These are phyloP conservation scores for Argya squamiceps DNA, from an alignment of 2,797 vertebrate species.

Conservation along the genomic window DNA sequence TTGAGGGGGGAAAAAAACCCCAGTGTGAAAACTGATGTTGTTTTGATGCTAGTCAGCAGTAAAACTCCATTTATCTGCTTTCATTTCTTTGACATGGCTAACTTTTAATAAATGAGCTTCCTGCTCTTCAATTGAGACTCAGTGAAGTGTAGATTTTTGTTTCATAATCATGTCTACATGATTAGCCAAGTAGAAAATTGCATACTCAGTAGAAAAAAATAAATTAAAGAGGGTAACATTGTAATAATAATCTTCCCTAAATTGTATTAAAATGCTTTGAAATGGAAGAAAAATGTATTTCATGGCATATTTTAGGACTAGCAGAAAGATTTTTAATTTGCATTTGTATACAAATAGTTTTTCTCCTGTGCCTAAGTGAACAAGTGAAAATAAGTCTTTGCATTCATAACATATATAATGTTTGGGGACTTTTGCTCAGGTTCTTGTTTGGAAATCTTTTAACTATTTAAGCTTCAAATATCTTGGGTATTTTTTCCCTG, in stretches of 20 bases:
- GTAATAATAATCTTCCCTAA: background rate
- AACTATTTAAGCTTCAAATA: background rate
- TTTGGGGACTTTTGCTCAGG: background rate
- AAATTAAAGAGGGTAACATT: background rate
- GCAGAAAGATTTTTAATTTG: background rate
- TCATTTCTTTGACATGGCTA: background rate
- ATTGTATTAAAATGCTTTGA: background rate
- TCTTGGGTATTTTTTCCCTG: background rate
- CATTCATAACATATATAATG: background rate
- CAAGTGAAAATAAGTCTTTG: background rate
- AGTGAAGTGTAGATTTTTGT: background rate
- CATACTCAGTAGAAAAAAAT: background rate
- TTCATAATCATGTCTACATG: background rate
- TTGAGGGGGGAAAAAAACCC: fast-evolving
- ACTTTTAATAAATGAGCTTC: background rate
- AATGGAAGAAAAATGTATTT: background rate
- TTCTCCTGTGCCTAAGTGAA: background rate
- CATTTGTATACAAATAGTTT: background rate
- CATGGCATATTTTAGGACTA: background rate
- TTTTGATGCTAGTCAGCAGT: background rate
- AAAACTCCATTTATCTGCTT: background rate
- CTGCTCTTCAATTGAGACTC: background rate
- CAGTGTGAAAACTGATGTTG: background rate
- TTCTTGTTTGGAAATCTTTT: background rate
- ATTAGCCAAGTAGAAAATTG: slow-evolving; percentile 44